Base-by-base conservation (phyloP, 2,797 vertebrate species). In the Thamnophis elegans region DNA sequence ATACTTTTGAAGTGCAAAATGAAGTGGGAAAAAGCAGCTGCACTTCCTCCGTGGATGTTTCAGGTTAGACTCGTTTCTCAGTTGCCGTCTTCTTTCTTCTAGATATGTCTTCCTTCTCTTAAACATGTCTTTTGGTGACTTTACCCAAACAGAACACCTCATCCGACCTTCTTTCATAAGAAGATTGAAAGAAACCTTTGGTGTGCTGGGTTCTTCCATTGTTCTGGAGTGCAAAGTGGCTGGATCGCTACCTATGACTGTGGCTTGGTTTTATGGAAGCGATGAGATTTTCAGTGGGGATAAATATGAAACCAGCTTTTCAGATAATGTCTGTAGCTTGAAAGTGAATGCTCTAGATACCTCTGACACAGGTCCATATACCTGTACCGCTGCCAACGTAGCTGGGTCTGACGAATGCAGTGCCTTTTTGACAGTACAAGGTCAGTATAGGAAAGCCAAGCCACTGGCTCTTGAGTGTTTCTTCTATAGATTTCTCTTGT, bases 11-110 rank as follows among this genome's bases (percentile, higher is more conserved):
- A 95, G 99, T 99, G 93, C 98, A 98, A 5, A 99, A 99, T 94
- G 98, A 98, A 96, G 99, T 99, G 88, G 99, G 99, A 42, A 99
- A 99, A 96, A 99, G 98, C 97, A 98, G 98, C 95, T 99, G 99
- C 95, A 98, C 98, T 55, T 98, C 98, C 92, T 99, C 99, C 11
- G 98, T 99, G 95, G 98, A 98, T 18, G 98, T 99, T 94, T 98
- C 99, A 94, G 99, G 99, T 99, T 96, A 97, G 99, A 97, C 86
- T 32, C 51, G 5, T 5, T 51, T 85, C 58, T 85, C 32, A 25
- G 1, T 85, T n/a, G 9, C 58, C 13, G 0, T 56, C 47, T 12
- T 32, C 36, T 73, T 73, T 91, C 56, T 36, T 65, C 62, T n/a
- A 20, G 11, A 18, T 10, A 6, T 85, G 4, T 51, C 26, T 42